Evolutionary conservation across 2,797 vertebrate species (phyloP), one percentile per base, ranked within the genome.

Genomic region (Bradypus variegatus): DNA sequence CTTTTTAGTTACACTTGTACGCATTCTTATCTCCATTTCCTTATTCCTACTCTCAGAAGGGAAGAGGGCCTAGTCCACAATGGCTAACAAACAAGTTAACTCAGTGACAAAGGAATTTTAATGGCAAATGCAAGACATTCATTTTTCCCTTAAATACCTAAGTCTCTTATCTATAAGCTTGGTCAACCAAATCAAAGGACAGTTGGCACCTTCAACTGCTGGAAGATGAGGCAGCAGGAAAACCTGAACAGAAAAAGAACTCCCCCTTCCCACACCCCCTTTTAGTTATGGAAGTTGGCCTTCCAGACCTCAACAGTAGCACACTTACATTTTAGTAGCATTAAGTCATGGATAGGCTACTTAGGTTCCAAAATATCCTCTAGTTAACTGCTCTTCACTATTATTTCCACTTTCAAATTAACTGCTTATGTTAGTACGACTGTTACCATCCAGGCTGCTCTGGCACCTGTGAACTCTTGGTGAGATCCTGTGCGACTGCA

Each of bases 101-200:
- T 93, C 86, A 8, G 4, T 86, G 60, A 95, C 70, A 79, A 91
- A 85, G 75, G 58, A 67, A 86, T 79, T 90, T 86, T 89, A 79
- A 88, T 80, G 89, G 60, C 73, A 87, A 64, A 86, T 65, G 38
- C 21, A 88, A 86, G 53, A 77, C 65, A 91, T 48, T 79, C 77
- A 82, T 62, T 41, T 29, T 92, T 83, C 53, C 64, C 38, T 88
- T 86, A 91, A 77, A 64, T 94, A 73, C 70, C 29, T 79, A 41
- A 70, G 75, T 76, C 50, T 89, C 62, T 82, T 38, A 89, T 53
- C 53, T 64, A 50, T 76, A 69, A 95, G 62, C 60, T 45, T 80
- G 48, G 60, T 86, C 60, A 78, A 18, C 48, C 21, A 81, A 55
- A 72, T 91, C 85, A 88, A 86, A 79, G 38, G 79, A 90, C 23